These are phyloP conservation scores for Mesoligia furuncula DNA, from an alignment of 2,888 invertebrate species.

Conservation along the genomic window DNA sequence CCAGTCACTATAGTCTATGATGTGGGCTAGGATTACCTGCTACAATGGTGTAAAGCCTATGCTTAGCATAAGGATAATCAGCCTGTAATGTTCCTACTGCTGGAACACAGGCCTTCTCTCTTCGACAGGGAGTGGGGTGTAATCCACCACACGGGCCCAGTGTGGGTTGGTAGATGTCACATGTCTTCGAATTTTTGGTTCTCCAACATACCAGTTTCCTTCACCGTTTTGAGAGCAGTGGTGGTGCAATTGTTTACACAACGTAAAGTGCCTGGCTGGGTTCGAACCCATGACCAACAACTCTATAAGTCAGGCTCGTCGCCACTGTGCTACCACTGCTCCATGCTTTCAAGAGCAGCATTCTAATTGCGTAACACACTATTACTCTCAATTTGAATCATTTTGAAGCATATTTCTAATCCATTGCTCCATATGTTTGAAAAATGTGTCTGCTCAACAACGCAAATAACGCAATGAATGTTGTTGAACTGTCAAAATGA, in stretches of 20 bases:
- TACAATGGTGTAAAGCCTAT: neutral
- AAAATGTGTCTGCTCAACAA: no score
- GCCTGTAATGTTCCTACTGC: no score
- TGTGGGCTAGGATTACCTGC: neutral
- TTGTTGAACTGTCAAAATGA: no score
- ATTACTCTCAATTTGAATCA: no score
- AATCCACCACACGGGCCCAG: neutral
- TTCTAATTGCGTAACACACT: no score
- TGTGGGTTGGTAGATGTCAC: no score
- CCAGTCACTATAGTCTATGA: neutral
- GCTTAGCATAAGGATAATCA: no score
- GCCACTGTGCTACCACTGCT: neutral
- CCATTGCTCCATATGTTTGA: no score
- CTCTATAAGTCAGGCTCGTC: neutral
- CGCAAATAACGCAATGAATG: no score
- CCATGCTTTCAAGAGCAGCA: neutral
- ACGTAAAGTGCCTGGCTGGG: no score
- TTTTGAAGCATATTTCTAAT: no score
- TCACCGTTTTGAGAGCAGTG: neutral
- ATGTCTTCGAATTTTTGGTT: neutral
- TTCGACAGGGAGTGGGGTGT: neutral
- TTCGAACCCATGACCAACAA: neutral
- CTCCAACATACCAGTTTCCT: neutral
- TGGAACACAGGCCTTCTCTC: neutral
- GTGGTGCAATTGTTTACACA: no score